Conservation (phyloP, 2,797 vertebrate genomes). For the Argentina silus region DNA sequence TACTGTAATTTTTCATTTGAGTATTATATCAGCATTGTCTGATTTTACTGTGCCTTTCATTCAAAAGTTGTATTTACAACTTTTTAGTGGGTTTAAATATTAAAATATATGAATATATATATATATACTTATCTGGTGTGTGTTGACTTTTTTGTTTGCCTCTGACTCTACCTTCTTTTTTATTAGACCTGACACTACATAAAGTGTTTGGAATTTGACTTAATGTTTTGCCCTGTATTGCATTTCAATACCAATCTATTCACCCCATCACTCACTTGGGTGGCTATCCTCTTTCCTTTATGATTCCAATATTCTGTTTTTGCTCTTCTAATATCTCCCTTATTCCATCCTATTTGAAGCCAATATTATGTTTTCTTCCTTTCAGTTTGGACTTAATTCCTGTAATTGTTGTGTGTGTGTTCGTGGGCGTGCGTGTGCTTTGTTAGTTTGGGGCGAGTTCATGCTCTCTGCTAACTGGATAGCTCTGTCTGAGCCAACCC, state of each 20-base stretch:
- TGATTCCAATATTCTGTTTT: not conserved
- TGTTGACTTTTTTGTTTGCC: constrained; percentile 55
- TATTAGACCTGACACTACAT: constrained; percentile 34
- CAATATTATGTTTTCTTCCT: not conserved
- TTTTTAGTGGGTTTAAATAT: constrained; percentile 97
- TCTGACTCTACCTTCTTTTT: not conserved
- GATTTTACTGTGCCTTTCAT: constrained; percentile 99
- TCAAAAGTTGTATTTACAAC: constrained; percentile 96
- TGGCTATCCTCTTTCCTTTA: constrained; percentile 39
- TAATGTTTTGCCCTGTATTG: constrained; percentile 37
- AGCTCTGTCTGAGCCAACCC: constrained; percentile 42
- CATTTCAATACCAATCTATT: constrained; percentile 37
- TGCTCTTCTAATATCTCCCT: not conserved
- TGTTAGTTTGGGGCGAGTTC: not conserved
- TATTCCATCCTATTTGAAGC: not conserved
- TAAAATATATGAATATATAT: constrained; percentile 89
- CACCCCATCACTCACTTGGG: constrained; percentile 57
- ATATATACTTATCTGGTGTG: constrained; percentile 60
- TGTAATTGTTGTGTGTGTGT: constrained; percentile 14
- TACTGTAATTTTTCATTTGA: constrained; percentile 91
- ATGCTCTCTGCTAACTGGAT: constrained; percentile 45
- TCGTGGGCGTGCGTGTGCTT: not conserved
- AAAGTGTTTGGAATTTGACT: constrained; percentile 21
- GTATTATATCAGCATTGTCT: constrained; percentile 96
- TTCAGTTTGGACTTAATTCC: not conserved